Evolutionary conservation across 2,888 invertebrate genomes (phyloP).

Genomic region (Drosophila fulvimacula): DNA sequence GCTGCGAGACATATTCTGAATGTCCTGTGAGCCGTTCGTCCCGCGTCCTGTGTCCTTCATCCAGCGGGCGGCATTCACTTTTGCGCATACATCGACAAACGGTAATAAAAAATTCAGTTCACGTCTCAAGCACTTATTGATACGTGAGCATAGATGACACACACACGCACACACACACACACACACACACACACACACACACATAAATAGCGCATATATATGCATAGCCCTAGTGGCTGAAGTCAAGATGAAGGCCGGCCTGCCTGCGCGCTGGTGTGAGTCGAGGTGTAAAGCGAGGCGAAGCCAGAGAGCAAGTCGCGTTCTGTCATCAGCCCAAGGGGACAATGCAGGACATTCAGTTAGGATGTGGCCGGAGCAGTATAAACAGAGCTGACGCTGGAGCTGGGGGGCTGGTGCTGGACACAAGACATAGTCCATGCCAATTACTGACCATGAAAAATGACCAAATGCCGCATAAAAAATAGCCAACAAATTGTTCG

Average conservation of each 20-base stretch:
- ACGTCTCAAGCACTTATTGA: conserved; percentile 78
- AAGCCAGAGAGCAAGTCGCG: conserved; percentile 23
- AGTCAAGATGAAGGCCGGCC: conserved; percentile 45
- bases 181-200: conserved; percentile 35
- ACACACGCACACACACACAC: conserved; percentile 50
- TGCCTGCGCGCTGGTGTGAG: conserved; percentile 15
- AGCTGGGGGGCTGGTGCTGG: background rate
- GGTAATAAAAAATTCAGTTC: conserved; percentile 76
- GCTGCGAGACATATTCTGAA: conserved; percentile 51
- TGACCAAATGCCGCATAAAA: conserved; percentile 57
- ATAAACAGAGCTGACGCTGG: conserved; percentile 5
- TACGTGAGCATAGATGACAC: conserved; percentile 78
- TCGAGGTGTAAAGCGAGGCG: conserved; percentile 8
- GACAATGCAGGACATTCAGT: conserved; percentile 48
- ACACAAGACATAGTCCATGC: conserved; percentile 39
- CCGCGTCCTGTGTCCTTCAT: background rate
- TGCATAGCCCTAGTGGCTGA: conserved; percentile 51
- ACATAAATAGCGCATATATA: conserved; percentile 71
- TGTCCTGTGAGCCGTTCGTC: conserved; percentile 34
- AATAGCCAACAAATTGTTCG: conserved; percentile 41
- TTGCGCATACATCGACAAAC: conserved; percentile 65
- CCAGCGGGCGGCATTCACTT: conserved; percentile 57
- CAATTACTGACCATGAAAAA: conserved; percentile 66
- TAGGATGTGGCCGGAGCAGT: conserved; percentile 10
- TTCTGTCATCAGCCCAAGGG: conserved; percentile 66